Percentiles rank a stretch among this genome's conserved stretches.
Conservation (phyloP, 2,797 vertebrate genomes). For the Melanotaenia boesemani region DNA sequence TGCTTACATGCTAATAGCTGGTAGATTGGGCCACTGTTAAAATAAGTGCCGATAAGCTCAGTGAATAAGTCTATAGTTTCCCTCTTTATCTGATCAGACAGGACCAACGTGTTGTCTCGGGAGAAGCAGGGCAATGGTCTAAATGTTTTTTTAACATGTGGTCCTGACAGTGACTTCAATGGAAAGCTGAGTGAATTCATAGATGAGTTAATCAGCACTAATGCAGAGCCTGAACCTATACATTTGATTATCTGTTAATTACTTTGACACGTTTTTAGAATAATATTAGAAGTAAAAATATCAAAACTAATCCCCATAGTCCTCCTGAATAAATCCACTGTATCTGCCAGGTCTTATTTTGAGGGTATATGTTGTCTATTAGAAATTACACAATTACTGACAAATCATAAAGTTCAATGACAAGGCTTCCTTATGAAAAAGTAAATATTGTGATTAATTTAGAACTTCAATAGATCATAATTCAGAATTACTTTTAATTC, state of each 20-base stretch:
- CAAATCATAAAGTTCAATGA: no score
- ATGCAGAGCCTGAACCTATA: neutral
- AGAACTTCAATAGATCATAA: neutral
- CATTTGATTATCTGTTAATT: neutral
- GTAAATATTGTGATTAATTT: no score
- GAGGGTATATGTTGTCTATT: no score
- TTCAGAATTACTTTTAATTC: no score
- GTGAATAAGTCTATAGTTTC: constrained; percentile 61
- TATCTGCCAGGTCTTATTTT: no score
- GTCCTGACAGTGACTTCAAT: neutral
- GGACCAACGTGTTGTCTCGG: constrained; percentile 20
- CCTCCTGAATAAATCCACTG: no score
- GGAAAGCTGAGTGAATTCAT: neutral
- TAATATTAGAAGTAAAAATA: no score
- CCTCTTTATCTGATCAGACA: constrained; percentile 64
- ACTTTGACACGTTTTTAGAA: no score
- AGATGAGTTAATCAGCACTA: neutral
- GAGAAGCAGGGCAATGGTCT: constrained; percentile 14
- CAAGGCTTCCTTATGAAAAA: no score
- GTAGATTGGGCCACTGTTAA: constrained; percentile 57
- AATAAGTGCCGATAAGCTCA: constrained; percentile 58
- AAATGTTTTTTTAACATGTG: constrained; percentile 1
- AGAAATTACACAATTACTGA: no score
- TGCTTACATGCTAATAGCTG: constrained; percentile 55
- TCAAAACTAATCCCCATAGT: no score